Base-by-base conservation (phyloP, 2,797 vertebrate genomes). In the Paramormyrops hopkinsi region DNA sequence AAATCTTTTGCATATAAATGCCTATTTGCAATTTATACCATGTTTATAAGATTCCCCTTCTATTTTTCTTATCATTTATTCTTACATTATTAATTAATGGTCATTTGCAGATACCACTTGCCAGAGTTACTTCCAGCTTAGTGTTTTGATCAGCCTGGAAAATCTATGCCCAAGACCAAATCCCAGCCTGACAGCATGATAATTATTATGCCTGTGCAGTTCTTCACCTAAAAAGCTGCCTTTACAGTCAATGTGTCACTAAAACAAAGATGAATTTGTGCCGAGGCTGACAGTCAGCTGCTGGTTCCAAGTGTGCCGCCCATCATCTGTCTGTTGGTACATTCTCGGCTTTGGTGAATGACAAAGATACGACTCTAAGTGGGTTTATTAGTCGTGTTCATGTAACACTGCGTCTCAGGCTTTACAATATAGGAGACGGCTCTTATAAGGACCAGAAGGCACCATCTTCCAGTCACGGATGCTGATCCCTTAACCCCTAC, bases 21-120 rank as follows among this genome's bases (percentile, higher is more conserved):
- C 33, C 3, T 73, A 14, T 79, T 79, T 44, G 33, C 37, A 8
- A 7, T 79, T 8, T 79, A 19, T 79, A 19, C 17, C 37, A 14
- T 79, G 37, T 79, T 79, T 79, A n/a, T 79, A 79, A n/a, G 6
- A 33, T 33, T 14, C 17, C 4, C 2, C 2, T 44, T 79, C 73
- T 44, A 59, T 59, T 19, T 79, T 41, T 76, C 44, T 79, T 44
- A 79, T 44, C 17, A 44, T 79, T 41, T 37, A 44, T 41, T 79
- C 37, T 46, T 44, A 79, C 73, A 79, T 79, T 44, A 79, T 79
- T 79, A 79, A 79, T 79, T 79, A 79, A 79, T 79, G 73, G 37
- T 79, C 8, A 79, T 79, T 73, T 73, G 65, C 65, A 37, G 25
- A 69, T 33, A 69, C 65, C 4, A 1, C 2, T 37, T 4, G 65